Percentiles rank a stretch among this genome's conserved stretches.
Conservation (phyloP, 2,113 vertebrate genomes). For the Nicator chloris region DNA sequence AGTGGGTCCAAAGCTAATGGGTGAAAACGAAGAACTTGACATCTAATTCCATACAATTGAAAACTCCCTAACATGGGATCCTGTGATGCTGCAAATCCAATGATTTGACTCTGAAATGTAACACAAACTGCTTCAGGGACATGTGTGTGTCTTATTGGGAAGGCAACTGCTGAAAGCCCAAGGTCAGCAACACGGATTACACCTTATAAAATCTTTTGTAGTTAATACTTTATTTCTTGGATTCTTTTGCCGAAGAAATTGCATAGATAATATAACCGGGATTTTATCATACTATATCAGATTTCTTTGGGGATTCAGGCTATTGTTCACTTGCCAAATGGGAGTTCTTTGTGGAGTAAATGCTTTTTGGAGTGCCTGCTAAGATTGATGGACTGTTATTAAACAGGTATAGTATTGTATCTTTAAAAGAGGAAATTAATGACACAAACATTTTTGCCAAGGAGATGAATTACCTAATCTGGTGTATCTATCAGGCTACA, state of each 20-base stretch:
- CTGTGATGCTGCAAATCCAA: background rate
- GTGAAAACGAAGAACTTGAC: background rate
- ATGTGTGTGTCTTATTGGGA: background rate
- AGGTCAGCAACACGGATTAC: background rate
- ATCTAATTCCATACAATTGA: background rate
- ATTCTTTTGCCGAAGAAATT: background rate
- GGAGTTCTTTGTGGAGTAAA: background rate
- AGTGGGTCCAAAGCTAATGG: background rate
- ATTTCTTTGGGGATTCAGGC: background rate
- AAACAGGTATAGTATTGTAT: background rate
- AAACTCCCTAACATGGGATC: background rate
- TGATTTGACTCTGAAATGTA: background rate
- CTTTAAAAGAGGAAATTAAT: constrained; percentile 15
- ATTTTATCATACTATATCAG: background rate
- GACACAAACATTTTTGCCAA: background rate
- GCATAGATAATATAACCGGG: background rate
- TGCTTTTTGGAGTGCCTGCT: background rate
- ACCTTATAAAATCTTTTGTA: background rate
- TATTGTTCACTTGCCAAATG: background rate
- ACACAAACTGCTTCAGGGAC: background rate
- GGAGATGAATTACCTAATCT: background rate
- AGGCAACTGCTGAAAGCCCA: background rate
- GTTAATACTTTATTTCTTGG: background rate
- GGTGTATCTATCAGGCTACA: background rate
- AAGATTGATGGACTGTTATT: background rate